Conservation (phyloP, 2,797 vertebrate species). For the Saguinus oedipus region DNA sequence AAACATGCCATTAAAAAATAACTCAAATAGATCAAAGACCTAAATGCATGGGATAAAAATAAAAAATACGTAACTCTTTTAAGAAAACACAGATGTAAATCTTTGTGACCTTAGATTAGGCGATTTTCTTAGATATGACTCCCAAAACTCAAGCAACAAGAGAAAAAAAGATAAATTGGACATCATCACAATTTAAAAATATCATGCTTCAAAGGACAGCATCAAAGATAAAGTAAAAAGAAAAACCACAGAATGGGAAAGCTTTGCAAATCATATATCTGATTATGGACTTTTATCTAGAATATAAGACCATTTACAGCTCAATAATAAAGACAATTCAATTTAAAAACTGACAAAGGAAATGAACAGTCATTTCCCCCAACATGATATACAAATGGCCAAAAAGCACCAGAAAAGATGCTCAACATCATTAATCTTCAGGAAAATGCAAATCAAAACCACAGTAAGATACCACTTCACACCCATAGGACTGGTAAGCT, state of each 20-base stretch:
- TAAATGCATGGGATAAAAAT: slow-evolving; percentile 21
- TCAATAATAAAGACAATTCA: neutral
- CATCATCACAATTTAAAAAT: neutral
- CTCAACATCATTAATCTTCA: neutral
- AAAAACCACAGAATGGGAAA: neutral
- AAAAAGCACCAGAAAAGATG: neutral
- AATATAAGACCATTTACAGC: neutral
- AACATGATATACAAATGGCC: neutral
- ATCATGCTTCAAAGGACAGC: neutral
- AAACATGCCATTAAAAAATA: neutral
- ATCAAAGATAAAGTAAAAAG: neutral
- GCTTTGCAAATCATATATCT: neutral
- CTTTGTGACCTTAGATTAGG: neutral
- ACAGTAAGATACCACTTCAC: neutral
- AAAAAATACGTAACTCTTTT: neutral
- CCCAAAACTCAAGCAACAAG: neutral
- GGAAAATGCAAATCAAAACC: slow-evolving; percentile 1
- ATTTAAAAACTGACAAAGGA: neutral
- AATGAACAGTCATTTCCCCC: neutral
- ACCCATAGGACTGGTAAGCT: neutral
- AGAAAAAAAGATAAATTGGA: neutral
- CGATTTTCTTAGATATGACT: neutral
- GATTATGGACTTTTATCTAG: neutral
- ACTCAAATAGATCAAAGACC: neutral
- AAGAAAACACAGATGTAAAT: neutral